phyloP scores from a whole-genome alignment of 2,113 vertebrate genomes.

The Varanus salvator region DNA sequence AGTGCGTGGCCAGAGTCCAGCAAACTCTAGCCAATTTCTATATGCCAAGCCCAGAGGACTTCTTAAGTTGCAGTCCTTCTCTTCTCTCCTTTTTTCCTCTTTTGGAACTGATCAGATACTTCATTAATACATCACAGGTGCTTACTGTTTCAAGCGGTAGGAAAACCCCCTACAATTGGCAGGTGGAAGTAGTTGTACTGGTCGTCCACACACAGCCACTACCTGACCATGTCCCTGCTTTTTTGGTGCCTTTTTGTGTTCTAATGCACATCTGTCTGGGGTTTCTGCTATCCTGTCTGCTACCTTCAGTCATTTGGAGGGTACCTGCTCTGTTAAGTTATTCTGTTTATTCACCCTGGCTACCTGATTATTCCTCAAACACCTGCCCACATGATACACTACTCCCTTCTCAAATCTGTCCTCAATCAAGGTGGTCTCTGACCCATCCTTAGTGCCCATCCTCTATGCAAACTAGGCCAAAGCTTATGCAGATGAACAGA shows the following conservation, averaged over 20 bases:
- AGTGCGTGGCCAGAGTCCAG: not conserved
- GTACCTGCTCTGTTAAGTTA: not conserved
- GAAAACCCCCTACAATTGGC: not conserved
- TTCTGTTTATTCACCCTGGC: not conserved
- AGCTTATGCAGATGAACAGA: not conserved
- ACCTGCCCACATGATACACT: not conserved
- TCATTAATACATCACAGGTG: not conserved
- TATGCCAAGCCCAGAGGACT: not conserved
- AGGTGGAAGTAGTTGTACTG: not conserved
- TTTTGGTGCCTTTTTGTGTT: no score
- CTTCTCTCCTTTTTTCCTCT: no score
- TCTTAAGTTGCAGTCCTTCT: not conserved
- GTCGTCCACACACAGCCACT: not conserved
- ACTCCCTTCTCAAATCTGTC: not conserved
- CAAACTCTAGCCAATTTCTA: not conserved
- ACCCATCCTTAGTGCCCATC: not conserved
- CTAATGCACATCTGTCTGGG: not conserved
- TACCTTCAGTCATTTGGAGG: not conserved
- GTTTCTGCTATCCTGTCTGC: not conserved
- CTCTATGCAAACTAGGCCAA: not conserved
- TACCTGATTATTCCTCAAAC: no score
- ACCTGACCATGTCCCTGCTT: no score
- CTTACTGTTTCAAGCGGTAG: not conserved
- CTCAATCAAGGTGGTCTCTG: not conserved
- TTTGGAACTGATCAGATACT: not conserved